Conservation (phyloP, 2,888 invertebrate genomes). For the Teleogryllus oceanicus region DNA sequence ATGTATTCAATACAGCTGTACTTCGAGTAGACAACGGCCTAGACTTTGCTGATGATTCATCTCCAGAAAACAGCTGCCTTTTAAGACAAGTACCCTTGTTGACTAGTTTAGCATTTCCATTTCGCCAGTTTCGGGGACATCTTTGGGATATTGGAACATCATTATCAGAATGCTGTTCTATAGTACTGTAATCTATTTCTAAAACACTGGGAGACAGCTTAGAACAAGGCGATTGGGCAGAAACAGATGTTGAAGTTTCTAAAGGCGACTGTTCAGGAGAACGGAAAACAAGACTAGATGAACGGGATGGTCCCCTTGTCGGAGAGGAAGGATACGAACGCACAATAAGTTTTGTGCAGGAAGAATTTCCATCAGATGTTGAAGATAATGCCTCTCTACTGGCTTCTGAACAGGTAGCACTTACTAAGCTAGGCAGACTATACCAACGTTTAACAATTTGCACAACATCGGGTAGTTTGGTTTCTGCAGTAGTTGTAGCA, state of each 20-base stretch:
- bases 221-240: not conserved
- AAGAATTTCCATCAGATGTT: not conserved
- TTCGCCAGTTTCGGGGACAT: not conserved
- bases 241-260: not conserved
- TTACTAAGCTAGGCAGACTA: slow-evolving; percentile 12
- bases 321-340: slow-evolving; percentile 22
- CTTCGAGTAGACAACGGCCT: not conserved
- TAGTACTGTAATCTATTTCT: slow-evolving; percentile 43
- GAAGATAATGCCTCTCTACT: not conserved
- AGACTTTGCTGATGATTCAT: not conserved
- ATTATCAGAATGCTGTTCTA: slow-evolving; percentile 23
- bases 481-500: not conserved
- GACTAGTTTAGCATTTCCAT: not conserved
- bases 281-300: not conserved
- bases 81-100: too few species aligned
- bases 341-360: not conserved
- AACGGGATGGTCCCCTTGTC: not conserved
- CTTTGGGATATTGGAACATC: not conserved
- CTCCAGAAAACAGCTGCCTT: not conserved
- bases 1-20: not conserved
- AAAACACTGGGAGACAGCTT: slow-evolving; percentile 44
- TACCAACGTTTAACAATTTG: slow-evolving; percentile 22
- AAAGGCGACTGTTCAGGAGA: not conserved
- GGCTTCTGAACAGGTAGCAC: not conserved
- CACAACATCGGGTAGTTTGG: not conserved